Evolutionary conservation across 2,888 invertebrate genomes (phyloP).

Genomic region (Tubulanus polymorphus): DNA sequence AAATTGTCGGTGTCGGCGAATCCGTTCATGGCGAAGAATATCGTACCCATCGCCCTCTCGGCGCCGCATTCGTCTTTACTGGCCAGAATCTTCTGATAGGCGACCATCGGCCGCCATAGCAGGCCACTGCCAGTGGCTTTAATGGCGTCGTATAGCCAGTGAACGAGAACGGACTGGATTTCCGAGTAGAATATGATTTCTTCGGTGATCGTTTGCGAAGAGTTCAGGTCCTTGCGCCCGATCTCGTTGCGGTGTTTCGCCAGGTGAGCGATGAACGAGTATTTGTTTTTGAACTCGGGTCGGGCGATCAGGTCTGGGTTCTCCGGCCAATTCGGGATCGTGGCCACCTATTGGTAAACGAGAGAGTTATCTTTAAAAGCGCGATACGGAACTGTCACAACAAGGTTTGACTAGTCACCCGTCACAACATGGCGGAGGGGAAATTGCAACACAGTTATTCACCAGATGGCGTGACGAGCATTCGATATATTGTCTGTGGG

Average conservation of each 20-base stretch:
- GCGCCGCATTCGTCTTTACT: slow-evolving; percentile 85
- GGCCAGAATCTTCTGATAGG: slow-evolving; percentile 80
- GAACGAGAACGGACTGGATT: slow-evolving; percentile 30
- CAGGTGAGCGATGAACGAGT: slow-evolving; percentile 30
- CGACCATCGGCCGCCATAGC: slow-evolving; percentile 60
- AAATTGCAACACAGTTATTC: too few relatives aligned
- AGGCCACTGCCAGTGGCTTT: slow-evolving; percentile 34
- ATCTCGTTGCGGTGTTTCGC: slow-evolving; percentile 30
- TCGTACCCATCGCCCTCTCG: slow-evolving; percentile 80
- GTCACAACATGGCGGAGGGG: too few relatives aligned
- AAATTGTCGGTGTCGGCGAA: slow-evolving; percentile 66
- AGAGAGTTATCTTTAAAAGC: too few relatives aligned
- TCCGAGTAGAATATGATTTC: slow-evolving; percentile 37
- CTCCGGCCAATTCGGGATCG: slow-evolving; percentile 31
- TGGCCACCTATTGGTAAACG: slow-evolving; percentile 26
- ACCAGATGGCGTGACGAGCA: too few relatives aligned
- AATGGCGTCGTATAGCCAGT: slow-evolving; percentile 37
- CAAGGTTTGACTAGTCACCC: too few relatives aligned
- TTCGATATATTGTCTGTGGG: too few relatives aligned
- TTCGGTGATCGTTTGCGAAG: slow-evolving; percentile 28
- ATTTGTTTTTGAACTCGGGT: slow-evolving; percentile 29
- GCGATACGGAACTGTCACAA: too few relatives aligned
- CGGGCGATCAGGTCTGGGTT: slow-evolving; percentile 23
- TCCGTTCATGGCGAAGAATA: slow-evolving; percentile 77
- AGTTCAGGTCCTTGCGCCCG: slow-evolving; percentile 27